Evolutionary conservation across 2,888 invertebrate species (phyloP), one percentile per base, ranked within the genome.

Genomic region (Cerceris ruficornis): DNA sequence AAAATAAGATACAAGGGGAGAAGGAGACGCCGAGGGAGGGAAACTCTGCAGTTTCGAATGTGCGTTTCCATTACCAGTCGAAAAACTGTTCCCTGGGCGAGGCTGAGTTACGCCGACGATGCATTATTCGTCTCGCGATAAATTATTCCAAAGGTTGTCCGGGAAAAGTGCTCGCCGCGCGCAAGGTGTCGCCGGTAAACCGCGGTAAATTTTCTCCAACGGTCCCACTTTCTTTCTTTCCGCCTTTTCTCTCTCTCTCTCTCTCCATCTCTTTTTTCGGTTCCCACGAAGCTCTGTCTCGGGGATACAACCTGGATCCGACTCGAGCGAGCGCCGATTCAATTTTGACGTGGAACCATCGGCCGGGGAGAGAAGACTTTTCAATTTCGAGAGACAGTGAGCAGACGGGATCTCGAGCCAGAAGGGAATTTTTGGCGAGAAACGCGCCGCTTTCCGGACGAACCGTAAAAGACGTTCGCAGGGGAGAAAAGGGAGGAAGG

Each of bases 1-100:
- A n/a, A n/a, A n/a, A n/a, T n/a, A 11, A 11, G 54, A 17, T 54
- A 2, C 8, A 54, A 6, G 7, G 17, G 54, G 11, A 17, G 52
- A 8, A 52, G 14, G 7, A 52, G 52, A 11, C 13, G 9, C 46
- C 46, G 9, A 13, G 2, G 13, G 9, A 15, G 42, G 43, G 58
- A 75, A 74, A 73, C 59, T 72, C 66, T 73, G 43, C 54, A 15
- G 49, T 14, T 49, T 41, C n/a, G 28, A 59, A 68, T 58, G 60
- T 61, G 69, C 70, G 69, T 80, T 69, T 83, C 66, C 69, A 80
- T 82, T 77, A 71, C 52, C 59, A 13, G 13, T 46, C 14, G 43
- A 50, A 46, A 17, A 75, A 57, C 52, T 66, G 9, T 62, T 61
- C 39, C 9, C 62, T 28, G 61, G 70, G 8, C 43, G 50, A 39